These are phyloP conservation scores for Helicoverpa armigera DNA, from an alignment of 1,140 invertebrate genomes.

Conservation along the genomic window DNA sequence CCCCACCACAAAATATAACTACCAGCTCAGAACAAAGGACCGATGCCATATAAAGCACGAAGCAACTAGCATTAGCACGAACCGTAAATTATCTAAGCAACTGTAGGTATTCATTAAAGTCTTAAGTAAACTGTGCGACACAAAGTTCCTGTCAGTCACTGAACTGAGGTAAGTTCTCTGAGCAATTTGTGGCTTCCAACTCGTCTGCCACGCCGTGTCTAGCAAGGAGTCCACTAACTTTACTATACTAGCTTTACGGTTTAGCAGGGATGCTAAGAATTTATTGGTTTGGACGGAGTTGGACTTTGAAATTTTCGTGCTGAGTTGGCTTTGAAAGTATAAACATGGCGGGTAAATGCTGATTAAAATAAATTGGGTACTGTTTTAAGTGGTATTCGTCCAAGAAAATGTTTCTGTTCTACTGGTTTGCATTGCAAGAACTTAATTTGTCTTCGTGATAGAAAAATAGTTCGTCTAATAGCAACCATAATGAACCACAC, in stretches of 20 bases:
- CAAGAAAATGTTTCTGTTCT: too few relatives aligned
- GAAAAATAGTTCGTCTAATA: too few relatives aligned
- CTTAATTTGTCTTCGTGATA: too few relatives aligned
- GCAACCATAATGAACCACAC: too few relatives aligned
- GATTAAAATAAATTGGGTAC: neutral
- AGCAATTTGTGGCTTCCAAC: conserved; percentile 75
- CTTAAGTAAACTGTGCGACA: conserved; percentile 49
- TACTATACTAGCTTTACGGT: conserved; percentile 44
- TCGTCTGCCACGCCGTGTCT: conserved; percentile 58
- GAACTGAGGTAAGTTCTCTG: conserved; percentile 60
- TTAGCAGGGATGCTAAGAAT: conserved; percentile 35
- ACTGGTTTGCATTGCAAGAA: too few relatives aligned
- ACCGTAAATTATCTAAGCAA: conserved; percentile 33
- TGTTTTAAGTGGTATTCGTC: neutral
- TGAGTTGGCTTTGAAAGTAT: neutral
- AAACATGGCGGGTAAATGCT: neutral
- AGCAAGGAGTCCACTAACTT: conserved; percentile 58
- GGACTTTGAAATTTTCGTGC: neutral
- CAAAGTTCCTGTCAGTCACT: conserved; percentile 64
- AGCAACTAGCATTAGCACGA: conserved; percentile 23
- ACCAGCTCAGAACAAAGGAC: conserved; percentile 1
- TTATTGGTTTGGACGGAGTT: conserved; percentile 37
- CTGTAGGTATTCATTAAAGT: conserved; percentile 51
- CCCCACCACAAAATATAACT: neutral
- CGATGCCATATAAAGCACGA: neutral